Base-by-base conservation (phyloP, 2,113 vertebrate species). In the Pelecanus crispus region DNA sequence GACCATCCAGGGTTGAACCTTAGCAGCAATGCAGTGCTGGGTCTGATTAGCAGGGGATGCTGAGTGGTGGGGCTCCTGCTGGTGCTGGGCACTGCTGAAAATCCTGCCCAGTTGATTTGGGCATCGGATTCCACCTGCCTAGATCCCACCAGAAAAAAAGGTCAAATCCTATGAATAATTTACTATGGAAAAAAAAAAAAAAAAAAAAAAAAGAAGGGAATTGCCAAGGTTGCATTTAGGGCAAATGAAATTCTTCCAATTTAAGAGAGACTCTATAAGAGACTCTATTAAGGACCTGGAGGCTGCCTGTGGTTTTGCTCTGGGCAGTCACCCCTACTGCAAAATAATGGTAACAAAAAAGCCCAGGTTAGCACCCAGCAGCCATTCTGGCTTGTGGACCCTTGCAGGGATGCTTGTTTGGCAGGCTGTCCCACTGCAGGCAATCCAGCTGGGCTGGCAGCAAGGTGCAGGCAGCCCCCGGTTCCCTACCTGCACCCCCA, bases 321-420 rank as follows among this genome's bases (percentile, higher is more conserved):
- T 0, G 1, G 79, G 79, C 40, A 83, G 14, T 4, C 42, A 77
- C 36, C 80, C 62, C 75, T 80, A 3, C 2, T 1, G 45, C 38
- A 66, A 28, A 10, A 28, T 47, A 13, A 29, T 3, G 40, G 53
- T 25, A 44, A 67, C 10, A 49, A 40, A 56, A 56, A 75, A 65
- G 3, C 19, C 36, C 6, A 2, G 40, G 65, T 90, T 56, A 40
- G 36, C 77, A 36, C 49, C 56, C 86, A 49, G 55, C 55, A 78
- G 44, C 85, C 71, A 3, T 15, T 14, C 56, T 7, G 31, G 44
- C 34, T 47, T 16, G 7, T 0, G 0, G 26, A 44, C 5, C 38
- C 55, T 70, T 2, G 0, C 20, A 29, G 71, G 66, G 62, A n/a
- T 8, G 47, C 15, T 4, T 2, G 2, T 25, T 17, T 0, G 0